Evolutionary conservation across 23 tunicate genomes (phyloP), one percentile per base, ranked within the genome.

Genomic region (Diplosoma virens): DNA sequence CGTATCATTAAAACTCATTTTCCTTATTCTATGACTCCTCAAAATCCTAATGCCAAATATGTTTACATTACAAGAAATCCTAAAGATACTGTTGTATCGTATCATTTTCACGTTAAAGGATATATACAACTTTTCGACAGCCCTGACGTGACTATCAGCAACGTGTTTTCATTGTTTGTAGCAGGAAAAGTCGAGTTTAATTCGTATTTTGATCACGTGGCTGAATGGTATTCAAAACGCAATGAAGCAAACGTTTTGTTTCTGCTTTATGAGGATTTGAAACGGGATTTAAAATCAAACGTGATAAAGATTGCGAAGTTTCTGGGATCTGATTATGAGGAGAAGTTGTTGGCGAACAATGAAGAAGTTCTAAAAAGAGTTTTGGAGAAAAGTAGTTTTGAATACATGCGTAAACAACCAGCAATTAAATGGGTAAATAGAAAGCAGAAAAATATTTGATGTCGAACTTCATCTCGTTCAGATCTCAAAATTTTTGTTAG

Each of bases 41-140:
- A 79, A 25, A 37, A 79, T 66, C 29, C 83, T 1, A 37, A 32
- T 20, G 86, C 93, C 16, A 86, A 81, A 56, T 86, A 86, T 25
- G 30, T 86, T 6, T 80, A 47, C 65, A 63, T 86, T 2, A 52
- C 85, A 0, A 63, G 93, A 33, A 66, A 86, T 47, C 93, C 93
- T 5, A 86, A 86, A 48, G 93, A 86, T 47, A 86, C 63, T 25
- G 20, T 73, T 25, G 86, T 80, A 5, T 86, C 93, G 9, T 76
- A 23, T 20, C 64, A 47, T 46, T 72, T 32, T 35, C 93, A 86
- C 54, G 17, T 32, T 6, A 52, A 35, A 56, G 93, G 86, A 3
- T 80, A 80, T 27, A 30, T 37, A 11, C 21, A 59, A 30, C 0
- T 0, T 18, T 80, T 71, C 37, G 25, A 34, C 11, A n/a, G 32